Evolutionary conservation across 2,113 vertebrate genomes (phyloP), one percentile per base, ranked within the genome.

Genomic region (Lota lota): DNA sequence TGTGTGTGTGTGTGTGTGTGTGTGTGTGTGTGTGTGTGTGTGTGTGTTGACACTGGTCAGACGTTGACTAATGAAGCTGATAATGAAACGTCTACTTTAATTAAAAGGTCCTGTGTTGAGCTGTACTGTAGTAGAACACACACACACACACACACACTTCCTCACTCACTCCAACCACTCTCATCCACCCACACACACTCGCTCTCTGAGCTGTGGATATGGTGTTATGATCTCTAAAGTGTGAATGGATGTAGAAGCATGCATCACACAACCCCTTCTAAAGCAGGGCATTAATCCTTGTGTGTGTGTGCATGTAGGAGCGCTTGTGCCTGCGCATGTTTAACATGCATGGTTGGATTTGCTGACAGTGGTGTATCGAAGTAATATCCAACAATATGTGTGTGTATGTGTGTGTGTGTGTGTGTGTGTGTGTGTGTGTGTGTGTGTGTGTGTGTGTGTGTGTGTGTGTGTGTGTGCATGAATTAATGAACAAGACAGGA

Each of bases 21-120:
- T 63, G 61, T 63, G 61, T 63, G 61, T 63, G 61, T 63, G 61
- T 33, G 61, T 63, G 61, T 28, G 67, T 60, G 36, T 57, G 66
- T n/a, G 68, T 4, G 72, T 78, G 79, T 76, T 77, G 80, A 87
- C 83, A 82, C 72, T 12, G 22, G 70, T 74, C 69, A 67, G 64
- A 69, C 83, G 66, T 64, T 84, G 83, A 82, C 83, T 87, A 88
- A 88, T 87, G 80, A 78, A 79, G 80, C 79, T 77, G 76, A 80
- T 86, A 87, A 88, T 87, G 85, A 87, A 86, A 86, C 79, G 80
- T 87, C 85, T 79, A 82, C 77, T 72, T 83, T 86, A 87, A 88
- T 88, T 88, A 87, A 86, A 85, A 83, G 82, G 84, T 82, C 78
- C 77, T 66, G 22, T 53, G 47, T 73, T 73, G 80, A 82, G 70